Evolutionary conservation across 2,113 vertebrate species (phyloP).

Genomic region (Caretta caretta): DNA sequence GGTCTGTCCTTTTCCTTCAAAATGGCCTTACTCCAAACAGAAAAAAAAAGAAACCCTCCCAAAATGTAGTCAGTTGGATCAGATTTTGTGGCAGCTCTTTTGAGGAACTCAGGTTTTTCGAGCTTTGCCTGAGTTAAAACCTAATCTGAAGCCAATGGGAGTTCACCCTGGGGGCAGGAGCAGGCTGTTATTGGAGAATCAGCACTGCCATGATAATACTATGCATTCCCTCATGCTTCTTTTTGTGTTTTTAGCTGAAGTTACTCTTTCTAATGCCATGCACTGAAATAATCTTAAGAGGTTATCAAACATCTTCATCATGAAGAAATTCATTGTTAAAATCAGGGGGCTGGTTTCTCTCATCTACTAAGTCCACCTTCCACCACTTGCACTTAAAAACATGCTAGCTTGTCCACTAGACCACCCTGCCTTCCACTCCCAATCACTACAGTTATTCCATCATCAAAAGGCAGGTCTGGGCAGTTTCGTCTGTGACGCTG

Average conservation of each 20-base stretch:
- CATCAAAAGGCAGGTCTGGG: neutral
- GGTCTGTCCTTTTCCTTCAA: neutral
- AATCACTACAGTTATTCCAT: neutral
- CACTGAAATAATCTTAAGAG: neutral
- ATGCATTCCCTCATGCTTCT: neutral
- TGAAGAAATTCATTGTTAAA: neutral
- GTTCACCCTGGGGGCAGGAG: neutral
- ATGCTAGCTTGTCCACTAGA: neutral
- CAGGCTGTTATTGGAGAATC: neutral
- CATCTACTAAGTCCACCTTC: neutral
- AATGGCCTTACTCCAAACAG: neutral
- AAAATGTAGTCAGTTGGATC: neutral
- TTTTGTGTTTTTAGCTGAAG: neutral
- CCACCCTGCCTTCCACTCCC: accelerated
- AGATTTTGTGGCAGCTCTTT: slow-evolving; percentile 7
- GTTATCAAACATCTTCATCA: neutral
- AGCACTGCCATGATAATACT: neutral
- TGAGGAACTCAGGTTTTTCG: neutral
- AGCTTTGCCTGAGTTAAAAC: neutral
- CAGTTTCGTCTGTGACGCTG: neutral
- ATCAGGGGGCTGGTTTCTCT: neutral
- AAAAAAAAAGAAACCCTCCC: neutral
- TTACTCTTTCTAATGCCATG: neutral
- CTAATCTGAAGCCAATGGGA: neutral
- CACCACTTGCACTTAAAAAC: neutral